Evolutionary conservation across 2,113 vertebrate species (phyloP).

Genomic region (Piaya cayana): DNA sequence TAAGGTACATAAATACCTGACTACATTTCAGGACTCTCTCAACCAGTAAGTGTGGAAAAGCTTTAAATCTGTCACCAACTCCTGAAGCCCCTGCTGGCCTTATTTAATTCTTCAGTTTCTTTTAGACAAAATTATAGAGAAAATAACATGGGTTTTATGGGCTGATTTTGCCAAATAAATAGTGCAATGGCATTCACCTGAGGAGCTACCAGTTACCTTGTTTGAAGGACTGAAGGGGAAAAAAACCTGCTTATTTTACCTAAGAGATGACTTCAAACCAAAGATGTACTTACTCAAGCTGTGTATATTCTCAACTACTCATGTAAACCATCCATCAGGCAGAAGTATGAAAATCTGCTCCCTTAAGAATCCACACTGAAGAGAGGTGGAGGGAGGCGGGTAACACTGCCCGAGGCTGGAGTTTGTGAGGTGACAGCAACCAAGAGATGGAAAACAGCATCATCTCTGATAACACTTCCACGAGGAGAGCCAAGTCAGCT

Average conservation of each 20-base stretch:
- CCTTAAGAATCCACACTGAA: neutral
- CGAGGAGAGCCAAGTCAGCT: neutral
- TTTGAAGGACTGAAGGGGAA: neutral
- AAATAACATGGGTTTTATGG: neutral
- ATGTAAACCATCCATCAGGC: conserved; percentile 21
- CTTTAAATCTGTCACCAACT: neutral
- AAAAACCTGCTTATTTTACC: conserved; percentile 2
- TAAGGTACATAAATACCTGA: neutral
- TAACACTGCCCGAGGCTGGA: neutral
- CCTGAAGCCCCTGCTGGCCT: neutral
- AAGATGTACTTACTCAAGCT: conserved; percentile 30
- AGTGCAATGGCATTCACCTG: neutral
- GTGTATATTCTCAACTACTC: conserved; percentile 28
- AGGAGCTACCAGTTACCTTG: neutral
- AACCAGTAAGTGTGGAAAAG: neutral
- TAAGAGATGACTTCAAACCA: neutral
- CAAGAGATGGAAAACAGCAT: conserved; percentile 1
- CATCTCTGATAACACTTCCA: neutral
- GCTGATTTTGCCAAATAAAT: neutral
- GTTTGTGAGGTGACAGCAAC: neutral
- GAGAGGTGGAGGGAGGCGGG: neutral
- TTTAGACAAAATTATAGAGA: neutral
- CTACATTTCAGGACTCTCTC: neutral
- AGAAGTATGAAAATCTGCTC: conserved; percentile 29
- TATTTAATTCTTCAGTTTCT: neutral